phyloP scores from a whole-genome alignment of 2,113 vertebrate genomes.

The Anseranas semipalmata region DNA sequence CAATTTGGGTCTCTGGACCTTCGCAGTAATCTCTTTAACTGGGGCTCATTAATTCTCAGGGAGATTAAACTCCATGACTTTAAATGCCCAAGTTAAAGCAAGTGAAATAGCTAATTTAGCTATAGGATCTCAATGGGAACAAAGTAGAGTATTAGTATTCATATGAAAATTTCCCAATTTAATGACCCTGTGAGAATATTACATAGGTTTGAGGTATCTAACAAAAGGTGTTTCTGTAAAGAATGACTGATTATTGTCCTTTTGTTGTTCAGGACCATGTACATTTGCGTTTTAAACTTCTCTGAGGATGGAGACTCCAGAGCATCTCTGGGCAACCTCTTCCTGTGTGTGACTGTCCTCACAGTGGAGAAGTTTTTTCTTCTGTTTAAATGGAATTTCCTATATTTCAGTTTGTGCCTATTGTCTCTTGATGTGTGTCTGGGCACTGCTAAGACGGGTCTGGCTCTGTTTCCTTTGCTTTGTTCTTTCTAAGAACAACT shows the following conservation, averaged over 20 bases:
- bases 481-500: neutral
- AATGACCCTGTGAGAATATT: slow-evolving; percentile 56
- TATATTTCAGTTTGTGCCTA: neutral
- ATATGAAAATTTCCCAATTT: slow-evolving; percentile 52
- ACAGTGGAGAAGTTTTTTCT: too few species aligned
- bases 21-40: slow-evolving; percentile 18
- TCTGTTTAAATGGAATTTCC: too few species aligned
- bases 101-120: slow-evolving; percentile 46
- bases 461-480: neutral
- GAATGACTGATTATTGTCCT: slow-evolving; percentile 53
- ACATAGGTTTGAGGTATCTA: slow-evolving; percentile 57
- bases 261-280: neutral
- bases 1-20: neutral
- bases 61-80: slow-evolving; percentile 32
- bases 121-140: slow-evolving; percentile 35
- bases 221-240: slow-evolving; percentile 10
- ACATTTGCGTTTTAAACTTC: neutral
- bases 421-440: neutral
- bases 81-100: slow-evolving; percentile 44
- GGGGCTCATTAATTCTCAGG: slow-evolving; percentile 53
- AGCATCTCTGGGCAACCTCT: too few species aligned
- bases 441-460: neutral
- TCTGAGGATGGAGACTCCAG: neutral
- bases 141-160: slow-evolving; percentile 54
- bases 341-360: too few species aligned